Evolutionary conservation across 1,140 invertebrate genomes (phyloP).

Genomic region (Sycophila sp.): DNA sequence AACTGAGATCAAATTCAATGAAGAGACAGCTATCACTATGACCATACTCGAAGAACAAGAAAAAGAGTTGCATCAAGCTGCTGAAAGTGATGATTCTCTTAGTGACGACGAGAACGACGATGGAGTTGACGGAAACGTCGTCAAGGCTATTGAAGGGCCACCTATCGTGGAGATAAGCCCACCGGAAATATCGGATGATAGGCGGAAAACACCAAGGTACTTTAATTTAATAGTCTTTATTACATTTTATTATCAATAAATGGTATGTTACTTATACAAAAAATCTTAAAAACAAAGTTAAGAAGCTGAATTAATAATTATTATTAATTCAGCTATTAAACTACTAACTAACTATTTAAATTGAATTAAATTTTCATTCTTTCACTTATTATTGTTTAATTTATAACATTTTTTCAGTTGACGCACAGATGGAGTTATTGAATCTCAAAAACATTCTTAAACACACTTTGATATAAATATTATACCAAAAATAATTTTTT

Average conservation of each 20-base stretch:
- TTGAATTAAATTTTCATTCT: too few relatives aligned
- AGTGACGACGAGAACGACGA: slow-evolving; percentile 51
- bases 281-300: too few relatives aligned
- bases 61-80: slow-evolving; percentile 43
- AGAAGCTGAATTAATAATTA: too few relatives aligned
- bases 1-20: slow-evolving; percentile 82
- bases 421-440: too few relatives aligned
- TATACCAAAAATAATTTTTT: neutral
- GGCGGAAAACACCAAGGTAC: slow-evolving; percentile 46
- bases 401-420: too few relatives aligned
- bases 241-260: too few relatives aligned
- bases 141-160: neutral
- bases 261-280: too few relatives aligned
- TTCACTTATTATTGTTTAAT: too few relatives aligned
- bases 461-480: neutral
- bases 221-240: too few relatives aligned
- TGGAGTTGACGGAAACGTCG: neutral
- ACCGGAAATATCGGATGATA: slow-evolving; percentile 35
- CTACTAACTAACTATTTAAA: too few relatives aligned
- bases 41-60: slow-evolving; percentile 78
- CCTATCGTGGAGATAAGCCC: neutral
- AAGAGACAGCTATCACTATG: slow-evolving; percentile 82
- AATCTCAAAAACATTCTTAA: neutral
- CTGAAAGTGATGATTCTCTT: slow-evolving; percentile 68
- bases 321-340: too few relatives aligned